Percentiles rank a stretch among this genome's conserved stretches.
Evolutionary conservation across 2,113 vertebrate species (phyloP).

Genomic region (Psilopsiagon aymara): DNA sequence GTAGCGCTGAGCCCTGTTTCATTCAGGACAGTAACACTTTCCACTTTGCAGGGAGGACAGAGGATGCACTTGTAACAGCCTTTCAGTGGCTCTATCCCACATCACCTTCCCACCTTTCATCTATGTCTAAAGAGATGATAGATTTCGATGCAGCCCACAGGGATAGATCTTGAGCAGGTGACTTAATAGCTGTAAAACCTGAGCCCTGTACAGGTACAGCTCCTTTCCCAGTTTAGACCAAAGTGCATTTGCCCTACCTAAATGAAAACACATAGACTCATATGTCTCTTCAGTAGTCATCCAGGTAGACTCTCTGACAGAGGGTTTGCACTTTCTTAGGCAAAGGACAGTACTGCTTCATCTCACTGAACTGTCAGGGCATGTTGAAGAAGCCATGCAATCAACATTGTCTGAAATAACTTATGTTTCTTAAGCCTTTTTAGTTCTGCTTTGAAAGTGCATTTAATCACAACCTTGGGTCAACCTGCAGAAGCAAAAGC

Average conservation of each 20-base stretch:
- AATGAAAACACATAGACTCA: background rate
- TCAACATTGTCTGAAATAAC: background rate
- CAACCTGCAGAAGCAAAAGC: background rate
- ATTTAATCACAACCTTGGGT: background rate
- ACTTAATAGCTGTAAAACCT: background rate
- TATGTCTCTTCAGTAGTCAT: rapidly evolving
- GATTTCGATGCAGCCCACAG: background rate
- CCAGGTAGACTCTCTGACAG: background rate
- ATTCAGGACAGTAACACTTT: background rate
- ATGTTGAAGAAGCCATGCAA: background rate
- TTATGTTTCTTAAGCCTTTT: background rate
- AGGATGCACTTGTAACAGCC: background rate
- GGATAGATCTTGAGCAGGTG: background rate
- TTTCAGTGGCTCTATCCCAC: rapidly evolving
- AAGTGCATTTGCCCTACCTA: background rate
- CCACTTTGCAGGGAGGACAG: background rate
- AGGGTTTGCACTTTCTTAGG: background rate
- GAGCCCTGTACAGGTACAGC: rapidly evolving
- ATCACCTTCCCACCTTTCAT: background rate
- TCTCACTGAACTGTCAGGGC: background rate
- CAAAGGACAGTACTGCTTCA: background rate
- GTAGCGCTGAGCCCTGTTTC: rapidly evolving
- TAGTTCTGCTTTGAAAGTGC: background rate
- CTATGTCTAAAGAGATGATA: background rate
- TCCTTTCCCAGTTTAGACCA: background rate